Base-by-base conservation (phyloP, 2,113 vertebrate species). In the Willisornis vidua region DNA sequence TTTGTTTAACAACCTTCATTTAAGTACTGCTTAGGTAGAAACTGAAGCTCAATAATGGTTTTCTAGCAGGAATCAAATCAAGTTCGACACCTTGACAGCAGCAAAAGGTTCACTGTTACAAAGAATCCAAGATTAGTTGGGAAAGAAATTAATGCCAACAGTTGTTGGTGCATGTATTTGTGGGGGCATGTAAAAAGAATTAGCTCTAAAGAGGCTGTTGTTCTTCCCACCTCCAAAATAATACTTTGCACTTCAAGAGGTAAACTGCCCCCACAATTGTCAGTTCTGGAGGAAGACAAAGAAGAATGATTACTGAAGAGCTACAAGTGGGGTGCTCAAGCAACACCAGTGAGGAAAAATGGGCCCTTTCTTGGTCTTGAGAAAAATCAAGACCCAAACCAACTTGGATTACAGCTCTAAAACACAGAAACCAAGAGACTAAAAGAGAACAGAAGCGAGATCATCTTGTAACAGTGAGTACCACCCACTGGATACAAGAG, bases 211-310 rank as follows among this genome's bases (percentile, higher is more conserved):
- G 83, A 91, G 37, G 54, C 81, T 89, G 94, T 87, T 92, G 80
- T 85, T 96, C 85, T 96, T 96, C 67, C 71, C 94, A 95, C 75
- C 72, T 90, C 92, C 83, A 93, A 97, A 95, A 92, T 92, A 95
- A 93, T 88, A 94, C 86, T 93, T 80, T 55, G 63, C 83, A 96
- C 92, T 92, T 90, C 79, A 67, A 92, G 92, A 95, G 83, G 94
- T 97, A 88, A 96, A 93, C 79, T 80, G 61, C 94, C 91, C 78
- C 94, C 87, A 83, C 59, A 87, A 83, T 75, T 94, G 79, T 91
- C 90, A 95, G 85, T 39, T 88, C 46, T 83, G 43, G 37, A 82
- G 23, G 89, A 87, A 87, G 46, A 83, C 26, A 48, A 57, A 85
- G 81, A 89, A 87, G 52, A 96, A 84, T 19, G n/a, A 86, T 74